Evolutionary conservation across 2,888 invertebrate genomes (phyloP), one percentile per base, ranked within the genome.

Genomic region (Mystacides longicornis): DNA sequence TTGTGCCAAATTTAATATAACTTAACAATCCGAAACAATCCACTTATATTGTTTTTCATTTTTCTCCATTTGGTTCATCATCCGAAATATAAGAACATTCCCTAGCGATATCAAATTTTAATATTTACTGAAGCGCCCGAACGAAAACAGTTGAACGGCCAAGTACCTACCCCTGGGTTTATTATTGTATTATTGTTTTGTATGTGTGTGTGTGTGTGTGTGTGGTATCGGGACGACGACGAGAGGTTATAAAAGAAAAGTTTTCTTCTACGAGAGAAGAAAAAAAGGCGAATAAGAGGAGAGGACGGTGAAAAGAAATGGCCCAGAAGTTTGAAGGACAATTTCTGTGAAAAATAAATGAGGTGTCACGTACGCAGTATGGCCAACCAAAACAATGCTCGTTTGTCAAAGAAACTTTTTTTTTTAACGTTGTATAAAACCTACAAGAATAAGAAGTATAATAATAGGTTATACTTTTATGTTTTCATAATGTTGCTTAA

Each of bases 261-360:
- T 37, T 37, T 37, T 37, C 4, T 16, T 37, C 14, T n/a, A n/a
- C n/a, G n/a, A n/a, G n/a, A n/a, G n/a, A n/a, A n/a, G n/a, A n/a
- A n/a, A n/a, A n/a, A n/a, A 37, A 37, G 16, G 37, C 37, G 37
- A 50, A 42, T 54, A 11, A 1, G 57, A 27, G 54, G 52, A 37
- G 14, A 49, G 23, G 54, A 57, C 23, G 7, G 19, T 49, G 54
- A 51, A 33, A 48, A 43, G 52, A 57, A 54, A 49, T 43, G 31
- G 50, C 50, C 51, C 51, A 19, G 33, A 54, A 54, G 51, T 43
- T 50, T 49, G 48, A 49, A 57, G 54, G 57, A 54, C 49, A 51
- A 57, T 57, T 57, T 57, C 51, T 54, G 37, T 54, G 49, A 18
- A 22, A 54, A 42, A 54, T 54, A 54, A 54, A 37, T 48, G 53